Evolutionary conservation across 2,113 vertebrate genomes (phyloP).

Genomic region (Buteo buteo): DNA sequence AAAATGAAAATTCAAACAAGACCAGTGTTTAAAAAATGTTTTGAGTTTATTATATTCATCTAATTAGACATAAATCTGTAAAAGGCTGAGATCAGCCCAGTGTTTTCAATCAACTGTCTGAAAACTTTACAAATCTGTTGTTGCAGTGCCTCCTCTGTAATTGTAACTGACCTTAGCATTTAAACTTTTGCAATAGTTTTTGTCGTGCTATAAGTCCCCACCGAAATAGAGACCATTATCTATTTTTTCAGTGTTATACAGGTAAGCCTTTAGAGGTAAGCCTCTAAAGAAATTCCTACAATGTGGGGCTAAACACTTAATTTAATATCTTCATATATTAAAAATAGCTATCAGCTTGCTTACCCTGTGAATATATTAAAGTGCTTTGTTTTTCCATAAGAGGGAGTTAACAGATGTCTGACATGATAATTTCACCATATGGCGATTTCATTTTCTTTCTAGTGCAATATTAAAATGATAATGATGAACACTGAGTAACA

Average conservation of each 20-base stretch:
- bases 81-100: background rate
- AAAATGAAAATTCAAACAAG: background rate
- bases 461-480: background rate
- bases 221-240: background rate
- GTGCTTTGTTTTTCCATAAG: background rate
- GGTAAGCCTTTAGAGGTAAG: background rate
- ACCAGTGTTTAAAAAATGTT: background rate
- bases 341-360: background rate
- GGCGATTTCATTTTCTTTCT: background rate
- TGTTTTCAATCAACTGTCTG: background rate
- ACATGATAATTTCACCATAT: background rate
- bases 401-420: constrained; percentile 9
- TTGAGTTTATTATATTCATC: background rate
- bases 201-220: background rate
- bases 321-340: background rate
- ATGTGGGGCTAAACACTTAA: background rate
- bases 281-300: background rate
- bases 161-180: background rate
- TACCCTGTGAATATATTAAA: background rate
- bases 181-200: background rate
- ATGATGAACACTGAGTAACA: background rate
- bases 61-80: background rate
- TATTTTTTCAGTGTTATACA: background rate
- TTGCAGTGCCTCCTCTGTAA: background rate
- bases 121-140: background rate